A percentile compares a stretch with the other conserved stretches of the same genome.
Evolutionary conservation across 2,888 invertebrate genomes (phyloP).

Genomic region (Leptura quadrifasciata): DNA sequence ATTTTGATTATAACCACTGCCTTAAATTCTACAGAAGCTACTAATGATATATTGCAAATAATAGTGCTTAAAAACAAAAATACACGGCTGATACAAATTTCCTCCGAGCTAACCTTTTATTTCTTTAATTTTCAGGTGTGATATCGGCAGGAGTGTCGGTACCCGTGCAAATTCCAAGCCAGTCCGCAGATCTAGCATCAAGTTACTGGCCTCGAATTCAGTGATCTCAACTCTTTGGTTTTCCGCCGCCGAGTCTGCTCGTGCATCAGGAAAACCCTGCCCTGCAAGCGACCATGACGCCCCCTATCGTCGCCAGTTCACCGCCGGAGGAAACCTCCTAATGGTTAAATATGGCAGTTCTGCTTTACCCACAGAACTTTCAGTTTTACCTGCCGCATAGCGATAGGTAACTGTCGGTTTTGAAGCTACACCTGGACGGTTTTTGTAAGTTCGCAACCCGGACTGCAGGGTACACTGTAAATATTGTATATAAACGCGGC

Average conservation of each 20-base stretch:
- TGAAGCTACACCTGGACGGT: slow-evolving; percentile 27
- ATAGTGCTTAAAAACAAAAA: not conserved
- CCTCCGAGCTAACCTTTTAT: not conserved
- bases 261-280: slow-evolving; percentile 80
- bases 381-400: slow-evolving; percentile 44
- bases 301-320: slow-evolving; percentile 70
- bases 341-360: slow-evolving; percentile 36
- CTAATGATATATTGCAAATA: not conserved
- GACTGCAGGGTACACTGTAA: slow-evolving; percentile 70
- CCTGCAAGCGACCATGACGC: slow-evolving; percentile 77
- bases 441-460: slow-evolving; percentile 41
- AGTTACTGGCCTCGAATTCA: slow-evolving; percentile 95
- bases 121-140: slow-evolving; percentile 81
- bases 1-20: too few relatives aligned
- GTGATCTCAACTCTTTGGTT: slow-evolving; percentile 95
- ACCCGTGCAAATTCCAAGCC: slow-evolving; percentile 93
- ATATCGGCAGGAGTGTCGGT: slow-evolving; percentile 95
- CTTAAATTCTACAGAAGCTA: not conserved
- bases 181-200: slow-evolving; percentile 80
- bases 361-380: slow-evolving; percentile 41
- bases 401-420: slow-evolving; percentile 42
- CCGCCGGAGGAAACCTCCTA: slow-evolving; percentile 55
- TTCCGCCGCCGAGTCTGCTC: slow-evolving; percentile 85
- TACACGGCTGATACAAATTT: not conserved
- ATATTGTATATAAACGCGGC: slow-evolving; percentile 63